Evolutionary conservation across 1,140 invertebrate genomes (phyloP).

Genomic region (Mercenaria mercenaria): DNA sequence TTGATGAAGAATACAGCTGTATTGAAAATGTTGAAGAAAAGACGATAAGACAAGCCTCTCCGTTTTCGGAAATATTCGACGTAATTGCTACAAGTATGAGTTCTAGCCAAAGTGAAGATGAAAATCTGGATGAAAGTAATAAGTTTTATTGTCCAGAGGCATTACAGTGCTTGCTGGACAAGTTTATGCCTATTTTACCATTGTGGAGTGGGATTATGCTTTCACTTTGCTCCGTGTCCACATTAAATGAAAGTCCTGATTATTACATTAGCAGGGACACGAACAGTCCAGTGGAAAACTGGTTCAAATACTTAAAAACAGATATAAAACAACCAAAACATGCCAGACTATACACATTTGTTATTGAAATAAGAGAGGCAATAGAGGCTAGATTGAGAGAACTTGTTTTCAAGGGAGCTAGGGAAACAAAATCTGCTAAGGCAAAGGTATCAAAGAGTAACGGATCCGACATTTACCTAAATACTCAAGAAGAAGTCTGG

Average conservation of each 20-base stretch:
- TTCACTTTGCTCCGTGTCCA: not conserved
- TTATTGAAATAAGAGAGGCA: not conserved
- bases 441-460: not conserved
- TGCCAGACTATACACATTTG: not conserved
- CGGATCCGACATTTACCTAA: not conserved
- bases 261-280: constrained; percentile 1
- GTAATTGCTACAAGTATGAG: not conserved
- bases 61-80: constrained; percentile 2
- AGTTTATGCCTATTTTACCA: too few relatives aligned
- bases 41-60: constrained; percentile 7
- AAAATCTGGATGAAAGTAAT: too few relatives aligned
- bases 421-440: not conserved
- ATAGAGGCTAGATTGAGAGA: not conserved
- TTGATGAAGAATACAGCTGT: too few relatives aligned
- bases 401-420: not conserved
- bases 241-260: not conserved
- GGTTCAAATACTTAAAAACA: constrained; percentile 1
- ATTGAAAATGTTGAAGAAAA: not conserved
- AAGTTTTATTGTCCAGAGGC: too few relatives aligned
- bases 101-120: not conserved
- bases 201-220: not conserved
- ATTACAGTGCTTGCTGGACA: too few relatives aligned
- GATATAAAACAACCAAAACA: not conserved
- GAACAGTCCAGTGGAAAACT: not conserved
- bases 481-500: not conserved